Conservation (phyloP, 2,797 vertebrate genomes). For the Enteromius fasciolatus region DNA sequence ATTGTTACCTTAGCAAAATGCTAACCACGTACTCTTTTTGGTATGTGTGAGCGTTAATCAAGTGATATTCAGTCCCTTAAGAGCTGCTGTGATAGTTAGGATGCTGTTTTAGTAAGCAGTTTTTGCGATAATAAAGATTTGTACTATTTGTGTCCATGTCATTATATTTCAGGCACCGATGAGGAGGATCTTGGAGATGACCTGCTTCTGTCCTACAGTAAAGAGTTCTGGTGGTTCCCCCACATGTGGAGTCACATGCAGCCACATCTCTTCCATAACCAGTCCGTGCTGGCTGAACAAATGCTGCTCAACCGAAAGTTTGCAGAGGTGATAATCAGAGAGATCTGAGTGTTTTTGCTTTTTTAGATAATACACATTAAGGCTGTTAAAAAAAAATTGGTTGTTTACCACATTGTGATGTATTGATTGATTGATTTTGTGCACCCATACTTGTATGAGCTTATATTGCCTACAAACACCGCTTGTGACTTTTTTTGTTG, state of each 20-base stretch:
- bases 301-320: conserved; percentile 99
- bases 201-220: conserved; percentile 92
- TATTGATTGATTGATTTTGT: background rate
- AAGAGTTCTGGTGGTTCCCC: conserved; percentile 98
- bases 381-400: background rate
- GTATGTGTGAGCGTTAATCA: background rate
- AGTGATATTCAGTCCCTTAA: no score
- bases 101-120: background rate
- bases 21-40: background rate
- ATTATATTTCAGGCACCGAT: conserved; percentile 84
- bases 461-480: background rate
- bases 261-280: conserved; percentile 98
- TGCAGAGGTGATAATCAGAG: conserved; percentile 83
- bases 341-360: background rate
- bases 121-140: background rate
- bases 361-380: background rate
- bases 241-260: conserved; percentile 99
- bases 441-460: background rate
- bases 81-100: background rate
- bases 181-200: conserved; percentile 96
- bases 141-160: background rate
- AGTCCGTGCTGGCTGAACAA: conserved; percentile 95
- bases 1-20: background rate
- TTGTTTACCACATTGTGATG: background rate
- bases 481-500: background rate